Percentiles rank a stretch among this genome's conserved stretches.
These are phyloP conservation scores for Ephydatia muelleri DNA, from an alignment of 37 sponge, comb jelly and placozoan genomes.

Conservation along the genomic window DNA sequence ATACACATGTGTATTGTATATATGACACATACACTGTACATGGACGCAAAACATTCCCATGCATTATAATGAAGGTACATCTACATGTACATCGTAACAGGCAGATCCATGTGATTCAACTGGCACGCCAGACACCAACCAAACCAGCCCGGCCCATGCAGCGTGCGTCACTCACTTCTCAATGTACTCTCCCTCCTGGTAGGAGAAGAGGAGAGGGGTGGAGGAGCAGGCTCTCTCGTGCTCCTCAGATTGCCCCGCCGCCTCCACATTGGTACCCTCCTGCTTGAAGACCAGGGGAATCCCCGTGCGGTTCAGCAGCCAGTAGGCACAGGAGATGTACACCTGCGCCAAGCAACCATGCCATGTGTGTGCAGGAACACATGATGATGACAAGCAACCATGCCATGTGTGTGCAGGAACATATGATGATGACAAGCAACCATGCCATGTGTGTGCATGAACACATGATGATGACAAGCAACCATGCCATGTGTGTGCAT, in stretches of 20 bases:
- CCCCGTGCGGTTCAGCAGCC: constrained; percentile 86
- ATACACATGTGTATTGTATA: too few relatives aligned
- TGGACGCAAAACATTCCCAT: too few relatives aligned
- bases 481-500: too few relatives aligned
- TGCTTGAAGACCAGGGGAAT: constrained; percentile 86
- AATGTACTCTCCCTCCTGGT: constrained; percentile 56
- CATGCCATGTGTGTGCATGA: neutral
- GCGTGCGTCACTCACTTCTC: constrained; percentile 39
- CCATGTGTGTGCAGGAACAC: too few relatives aligned
- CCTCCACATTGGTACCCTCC: constrained; percentile 55
- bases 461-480: too few relatives aligned
- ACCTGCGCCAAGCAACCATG: constrained; percentile 34
- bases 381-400: too few relatives aligned
- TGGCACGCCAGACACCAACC: neutral
- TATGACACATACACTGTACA: too few relatives aligned
- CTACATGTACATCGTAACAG: too few relatives aligned
- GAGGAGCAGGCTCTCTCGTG: constrained; percentile 80
- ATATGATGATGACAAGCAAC: too few relatives aligned
- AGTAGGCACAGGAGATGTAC: constrained; percentile 72
- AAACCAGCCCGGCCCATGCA: neutral
- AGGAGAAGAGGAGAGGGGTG: constrained; percentile 88
- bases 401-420: too few relatives aligned
- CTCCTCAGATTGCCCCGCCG: constrained; percentile 81
- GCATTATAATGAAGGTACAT: too few relatives aligned
- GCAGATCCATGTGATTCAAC: neutral